Evolutionary conservation across 2,888 invertebrate genomes (phyloP).

Genomic region (Isotomurus palustris): DNA sequence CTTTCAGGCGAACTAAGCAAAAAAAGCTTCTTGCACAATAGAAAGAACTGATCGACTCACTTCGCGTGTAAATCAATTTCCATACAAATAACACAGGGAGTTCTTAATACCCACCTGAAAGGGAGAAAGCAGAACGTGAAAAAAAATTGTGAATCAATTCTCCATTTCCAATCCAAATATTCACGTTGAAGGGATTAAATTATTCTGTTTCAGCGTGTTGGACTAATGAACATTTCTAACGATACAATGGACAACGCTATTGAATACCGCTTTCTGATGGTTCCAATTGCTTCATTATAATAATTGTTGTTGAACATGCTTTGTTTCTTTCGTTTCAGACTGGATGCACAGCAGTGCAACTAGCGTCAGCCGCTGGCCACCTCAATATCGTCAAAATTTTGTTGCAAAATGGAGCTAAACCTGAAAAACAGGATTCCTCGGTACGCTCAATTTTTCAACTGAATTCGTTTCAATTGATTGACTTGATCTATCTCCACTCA

Average conservation of each 20-base stretch:
- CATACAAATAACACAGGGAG: no score
- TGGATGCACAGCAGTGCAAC: slow-evolving; percentile 70
- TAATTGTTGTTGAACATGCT: slow-evolving; percentile 2
- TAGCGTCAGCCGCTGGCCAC: slow-evolving; percentile 78
- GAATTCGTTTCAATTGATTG: slow-evolving; percentile 7
- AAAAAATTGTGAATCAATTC: no score
- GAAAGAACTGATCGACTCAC: no score
- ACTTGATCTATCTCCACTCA: neutral
- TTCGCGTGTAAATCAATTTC: no score
- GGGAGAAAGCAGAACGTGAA: no score
- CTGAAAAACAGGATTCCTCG: slow-evolving; percentile 71
- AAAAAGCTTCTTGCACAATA: no score
- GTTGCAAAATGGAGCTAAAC: slow-evolving; percentile 62
- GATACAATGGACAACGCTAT: slow-evolving; percentile 2
- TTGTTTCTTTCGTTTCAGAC: slow-evolving; percentile 52
- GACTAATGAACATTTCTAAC: neutral
- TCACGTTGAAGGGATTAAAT: neutral
- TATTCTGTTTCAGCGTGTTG: neutral
- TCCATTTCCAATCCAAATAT: no score
- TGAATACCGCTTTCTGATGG: neutral
- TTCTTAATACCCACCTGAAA: no score
- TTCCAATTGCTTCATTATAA: slow-evolving; percentile 17
- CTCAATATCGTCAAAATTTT: slow-evolving; percentile 67
- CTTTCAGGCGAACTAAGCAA: no score
- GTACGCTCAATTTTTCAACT: slow-evolving; percentile 51